A percentile compares a stretch with the other conserved stretches of the same genome.
phyloP scores from a whole-genome alignment of 2,113 vertebrate species.

The Stegostoma tigrinum region DNA sequence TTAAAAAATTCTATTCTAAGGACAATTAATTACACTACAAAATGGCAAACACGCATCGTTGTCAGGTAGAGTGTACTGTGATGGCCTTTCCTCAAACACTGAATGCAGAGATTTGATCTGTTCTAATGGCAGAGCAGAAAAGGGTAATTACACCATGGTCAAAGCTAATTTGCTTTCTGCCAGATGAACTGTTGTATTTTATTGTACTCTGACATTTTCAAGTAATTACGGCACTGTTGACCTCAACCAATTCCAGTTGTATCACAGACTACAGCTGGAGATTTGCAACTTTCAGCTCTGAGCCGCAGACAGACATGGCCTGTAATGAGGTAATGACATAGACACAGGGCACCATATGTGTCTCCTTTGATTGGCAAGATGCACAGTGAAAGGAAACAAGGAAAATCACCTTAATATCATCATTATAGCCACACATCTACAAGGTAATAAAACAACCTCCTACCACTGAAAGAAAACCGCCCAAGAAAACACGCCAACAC shows the following conservation, averaged over 20 bases:
- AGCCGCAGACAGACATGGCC: constrained; percentile 85
- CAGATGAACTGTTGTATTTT: constrained; percentile 99
- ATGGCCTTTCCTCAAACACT: constrained; percentile 99
- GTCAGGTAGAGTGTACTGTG: constrained; percentile 99
- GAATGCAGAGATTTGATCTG: constrained; percentile 99
- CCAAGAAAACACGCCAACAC: constrained; percentile 38
- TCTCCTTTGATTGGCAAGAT: constrained; percentile 81
- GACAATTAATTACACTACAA: constrained; percentile 99
- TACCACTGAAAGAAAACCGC: constrained; percentile 42
- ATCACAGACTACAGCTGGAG: constrained; percentile 90
- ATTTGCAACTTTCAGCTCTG: constrained; percentile 62
- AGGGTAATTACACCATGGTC: constrained; percentile 99
- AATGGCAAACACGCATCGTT: constrained; percentile 99
- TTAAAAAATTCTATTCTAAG: constrained; percentile 99
- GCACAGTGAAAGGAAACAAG: constrained; percentile 73
- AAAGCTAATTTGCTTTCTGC: constrained; percentile 99
- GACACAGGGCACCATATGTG: constrained; percentile 99
- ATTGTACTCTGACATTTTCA: constrained; percentile 99
- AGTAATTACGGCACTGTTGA: constrained; percentile 99
- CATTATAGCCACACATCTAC: constrained; percentile 74
- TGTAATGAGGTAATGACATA: constrained; percentile 99
- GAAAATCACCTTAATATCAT: constrained; percentile 81
- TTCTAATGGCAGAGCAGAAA: constrained; percentile 99
- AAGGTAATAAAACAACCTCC: constrained; percentile 50
- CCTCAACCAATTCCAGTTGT: constrained; percentile 99